These are phyloP conservation scores for Drosophila virilis DNA, from an alignment of 1,140 invertebrate genomes.

Conservation along the genomic window DNA sequence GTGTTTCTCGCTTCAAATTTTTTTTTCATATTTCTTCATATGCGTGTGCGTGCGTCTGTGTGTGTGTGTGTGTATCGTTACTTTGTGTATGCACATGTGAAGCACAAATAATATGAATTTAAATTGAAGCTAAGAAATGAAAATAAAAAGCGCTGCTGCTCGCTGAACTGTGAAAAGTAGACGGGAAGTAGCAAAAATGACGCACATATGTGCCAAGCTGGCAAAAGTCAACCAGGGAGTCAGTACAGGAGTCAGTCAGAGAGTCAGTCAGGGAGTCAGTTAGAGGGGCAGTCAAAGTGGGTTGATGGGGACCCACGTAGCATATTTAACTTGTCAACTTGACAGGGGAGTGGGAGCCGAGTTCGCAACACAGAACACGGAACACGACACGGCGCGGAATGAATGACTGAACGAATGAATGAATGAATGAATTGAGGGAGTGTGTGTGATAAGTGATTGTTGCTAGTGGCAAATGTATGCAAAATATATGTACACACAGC, in stretches of 20 bases:
- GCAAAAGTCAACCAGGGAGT: conserved; percentile 46
- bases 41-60: conserved; percentile 13
- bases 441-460: conserved; percentile 66
- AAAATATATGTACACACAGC: conserved; percentile 60
- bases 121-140: conserved; percentile 58
- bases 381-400: conserved; percentile 20
- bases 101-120: conserved; percentile 80
- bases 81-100: conserved; percentile 41
- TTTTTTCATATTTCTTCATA: conserved; percentile 17
- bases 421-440: conserved; percentile 27
- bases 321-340: conserved; percentile 76
- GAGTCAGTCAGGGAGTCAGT: conserved; percentile 4
- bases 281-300: conserved; percentile 4
- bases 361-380: conserved; percentile 24
- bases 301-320: conserved; percentile 9
- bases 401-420: conserved; percentile 57
- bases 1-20: conserved; percentile 5
- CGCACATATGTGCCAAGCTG: conserved; percentile 58
- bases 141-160: conserved; percentile 39
- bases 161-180: conserved; percentile 71
- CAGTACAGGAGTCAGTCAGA: conserved; percentile 4
- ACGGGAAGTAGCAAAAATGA: conserved; percentile 68
- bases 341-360: conserved; percentile 56
- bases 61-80: conserved; percentile 20
- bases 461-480: conserved; percentile 67